Evolutionary conservation across 2,797 vertebrate genomes (phyloP).

Genomic region (Gymnoscopelus braueri): DNA sequence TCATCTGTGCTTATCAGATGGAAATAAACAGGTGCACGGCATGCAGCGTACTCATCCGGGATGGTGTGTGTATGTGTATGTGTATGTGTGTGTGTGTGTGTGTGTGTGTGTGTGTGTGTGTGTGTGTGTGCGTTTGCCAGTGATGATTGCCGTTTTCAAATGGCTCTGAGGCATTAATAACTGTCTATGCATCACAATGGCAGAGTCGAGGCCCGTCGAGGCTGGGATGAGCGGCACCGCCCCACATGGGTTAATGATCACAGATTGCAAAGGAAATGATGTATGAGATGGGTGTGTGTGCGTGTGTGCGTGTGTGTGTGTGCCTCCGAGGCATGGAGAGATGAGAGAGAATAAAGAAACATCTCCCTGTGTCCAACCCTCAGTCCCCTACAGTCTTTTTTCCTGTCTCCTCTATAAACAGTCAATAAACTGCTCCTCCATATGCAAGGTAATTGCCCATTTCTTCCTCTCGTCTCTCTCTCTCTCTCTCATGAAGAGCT

Average conservation of each 20-base stretch:
- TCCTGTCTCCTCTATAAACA: constrained; percentile 28
- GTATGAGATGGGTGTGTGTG: constrained; percentile 49
- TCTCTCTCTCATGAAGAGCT: constrained; percentile 1
- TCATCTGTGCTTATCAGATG: constrained; percentile 31
- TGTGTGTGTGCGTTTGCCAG: constrained; percentile 49
- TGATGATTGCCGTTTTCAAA: constrained; percentile 64
- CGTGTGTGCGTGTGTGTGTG: constrained; percentile 22
- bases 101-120: not conserved
- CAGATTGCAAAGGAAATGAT: constrained; percentile 75
- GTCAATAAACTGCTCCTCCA: constrained; percentile 36
- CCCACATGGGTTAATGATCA: constrained; percentile 70
- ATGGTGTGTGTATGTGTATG: constrained; percentile 13
- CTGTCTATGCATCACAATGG: constrained; percentile 72
- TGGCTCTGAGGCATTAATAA: constrained; percentile 66
- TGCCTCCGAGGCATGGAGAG: constrained; percentile 33
- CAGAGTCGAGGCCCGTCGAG: constrained; percentile 40
- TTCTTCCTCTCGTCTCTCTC: constrained; percentile 1
- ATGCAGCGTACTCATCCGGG: constrained; percentile 28
- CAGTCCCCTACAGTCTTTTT: constrained; percentile 31
- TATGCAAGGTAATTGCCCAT: constrained; percentile 2
- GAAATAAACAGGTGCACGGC: constrained; percentile 33
- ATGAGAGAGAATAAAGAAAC: constrained; percentile 49
- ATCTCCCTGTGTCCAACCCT: constrained; percentile 23
- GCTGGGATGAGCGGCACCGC: constrained; percentile 56
- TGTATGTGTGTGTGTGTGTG: constrained; percentile 24